A percentile compares a stretch with the other conserved stretches of the same genome.
Conservation (phyloP, 2,113 vertebrate species). For the Oncorhynchus kisutch region DNA sequence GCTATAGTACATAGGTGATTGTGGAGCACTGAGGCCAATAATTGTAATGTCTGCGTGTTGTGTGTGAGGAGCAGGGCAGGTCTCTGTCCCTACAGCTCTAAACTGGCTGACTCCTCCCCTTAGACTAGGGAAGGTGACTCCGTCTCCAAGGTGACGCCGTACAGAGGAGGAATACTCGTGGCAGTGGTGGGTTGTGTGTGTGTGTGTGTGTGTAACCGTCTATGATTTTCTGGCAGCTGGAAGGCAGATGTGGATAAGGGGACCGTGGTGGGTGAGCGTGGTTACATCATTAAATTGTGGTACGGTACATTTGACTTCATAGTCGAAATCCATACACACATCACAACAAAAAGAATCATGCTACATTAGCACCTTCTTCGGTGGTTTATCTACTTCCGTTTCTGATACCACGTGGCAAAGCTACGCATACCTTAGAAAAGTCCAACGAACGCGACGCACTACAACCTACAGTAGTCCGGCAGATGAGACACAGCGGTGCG, state of each 20-base stretch:
- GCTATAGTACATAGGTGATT: background rate
- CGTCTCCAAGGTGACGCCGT: constrained; percentile 53
- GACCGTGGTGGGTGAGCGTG: background rate
- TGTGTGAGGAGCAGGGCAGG: constrained; percentile 15
- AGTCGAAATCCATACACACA: too few relatives aligned
- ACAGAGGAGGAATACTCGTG: constrained; percentile 21
- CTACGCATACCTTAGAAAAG: too few relatives aligned
- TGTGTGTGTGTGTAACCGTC: too few relatives aligned
- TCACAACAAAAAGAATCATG: too few relatives aligned
- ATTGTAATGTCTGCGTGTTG: constrained; percentile 47
- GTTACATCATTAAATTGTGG: background rate
- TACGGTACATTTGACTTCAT: background rate
- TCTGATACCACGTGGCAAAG: too few relatives aligned
- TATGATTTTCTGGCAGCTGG: constrained; percentile 25
- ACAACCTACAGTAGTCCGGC: too few relatives aligned
- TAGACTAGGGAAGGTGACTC: constrained; percentile 42
- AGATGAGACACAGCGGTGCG: too few relatives aligned
- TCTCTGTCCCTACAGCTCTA: constrained; percentile 38
- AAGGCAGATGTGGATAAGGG: constrained; percentile 2
- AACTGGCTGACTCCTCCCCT: constrained; percentile 33
- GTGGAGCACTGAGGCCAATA: constrained; percentile 24
- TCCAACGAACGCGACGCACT: too few relatives aligned
- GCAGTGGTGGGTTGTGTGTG: background rate
- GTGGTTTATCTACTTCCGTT: too few relatives aligned
- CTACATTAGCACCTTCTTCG: too few relatives aligned